phyloP scores from a whole-genome alignment of 1,140 invertebrate species.

The Anthonomus grandis region DNA sequence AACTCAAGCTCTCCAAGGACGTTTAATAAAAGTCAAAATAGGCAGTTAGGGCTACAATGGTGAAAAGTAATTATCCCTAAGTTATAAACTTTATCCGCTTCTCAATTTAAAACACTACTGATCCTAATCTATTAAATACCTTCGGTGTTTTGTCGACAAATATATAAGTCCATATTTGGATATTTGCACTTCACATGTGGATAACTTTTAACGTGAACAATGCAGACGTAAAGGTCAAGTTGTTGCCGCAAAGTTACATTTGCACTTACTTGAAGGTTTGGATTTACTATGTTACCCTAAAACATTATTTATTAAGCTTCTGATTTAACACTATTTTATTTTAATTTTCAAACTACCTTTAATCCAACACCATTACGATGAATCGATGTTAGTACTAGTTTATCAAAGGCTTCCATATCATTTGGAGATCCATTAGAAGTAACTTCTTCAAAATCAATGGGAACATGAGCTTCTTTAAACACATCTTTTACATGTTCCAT shows the following conservation, averaged over 20 bases:
- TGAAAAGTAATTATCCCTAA: no score
- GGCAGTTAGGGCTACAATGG: no score
- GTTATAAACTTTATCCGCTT: not conserved
- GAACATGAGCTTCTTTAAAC: conserved; percentile 57
- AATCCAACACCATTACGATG: conserved; percentile 64
- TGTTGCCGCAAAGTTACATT: conserved; percentile 46
- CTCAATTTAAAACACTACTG: not conserved
- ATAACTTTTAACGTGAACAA: conserved; percentile 61
- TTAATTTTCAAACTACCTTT: conserved; percentile 49
- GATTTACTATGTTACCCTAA: conserved; percentile 25
- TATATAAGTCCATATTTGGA: conserved; percentile 62
- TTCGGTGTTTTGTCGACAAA: conserved; percentile 66
- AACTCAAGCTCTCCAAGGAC: no score
- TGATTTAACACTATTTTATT: not conserved
- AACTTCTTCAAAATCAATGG: conserved; percentile 62
- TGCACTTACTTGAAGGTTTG: conserved; percentile 12
- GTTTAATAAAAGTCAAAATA: no score
- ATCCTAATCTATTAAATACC: conserved; percentile 30
- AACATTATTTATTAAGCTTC: conserved; percentile 6
- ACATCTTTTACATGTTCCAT: conserved; percentile 54
- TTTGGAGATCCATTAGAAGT: conserved; percentile 41
- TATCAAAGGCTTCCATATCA: conserved; percentile 52
- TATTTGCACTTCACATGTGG: conserved; percentile 59
- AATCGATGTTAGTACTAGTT: conserved; percentile 61
- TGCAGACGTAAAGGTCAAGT: conserved; percentile 64